Percentiles rank a stretch among this genome's conserved stretches.
Evolutionary conservation across 2,888 invertebrate species (phyloP).

Genomic region (Saturnia pavonia): DNA sequence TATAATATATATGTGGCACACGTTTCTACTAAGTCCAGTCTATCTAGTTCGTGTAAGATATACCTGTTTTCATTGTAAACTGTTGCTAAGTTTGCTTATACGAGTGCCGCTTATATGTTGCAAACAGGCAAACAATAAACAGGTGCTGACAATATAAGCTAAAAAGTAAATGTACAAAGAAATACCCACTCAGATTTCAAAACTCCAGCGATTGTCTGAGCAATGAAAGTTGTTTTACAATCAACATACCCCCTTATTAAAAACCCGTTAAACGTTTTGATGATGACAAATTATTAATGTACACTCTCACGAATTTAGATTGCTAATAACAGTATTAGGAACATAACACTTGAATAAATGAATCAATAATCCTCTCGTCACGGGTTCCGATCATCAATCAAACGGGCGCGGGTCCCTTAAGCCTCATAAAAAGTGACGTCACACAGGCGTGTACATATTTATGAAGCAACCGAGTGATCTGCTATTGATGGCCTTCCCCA

Average conservation of each 20-base stretch:
- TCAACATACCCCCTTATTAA: neutral
- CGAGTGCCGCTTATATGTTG: too few species aligned
- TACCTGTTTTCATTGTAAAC: neutral
- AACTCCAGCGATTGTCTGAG: neutral
- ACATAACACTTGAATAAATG: conserved; percentile 56
- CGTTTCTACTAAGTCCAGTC: neutral
- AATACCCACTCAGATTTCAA: neutral
- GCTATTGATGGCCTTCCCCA: conserved; percentile 67
- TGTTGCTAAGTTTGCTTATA: neutral
- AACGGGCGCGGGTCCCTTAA: conserved; percentile 48
- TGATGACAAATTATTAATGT: conserved; percentile 6
- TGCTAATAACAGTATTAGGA: conserved; percentile 43
- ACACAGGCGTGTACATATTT: conserved; percentile 75
- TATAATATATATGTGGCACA: too few species aligned
- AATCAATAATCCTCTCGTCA: conserved; percentile 64
- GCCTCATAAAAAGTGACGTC: conserved; percentile 70
- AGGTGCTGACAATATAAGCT: too few species aligned
- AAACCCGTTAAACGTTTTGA: conserved; percentile 1
- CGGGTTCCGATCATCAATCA: conserved; percentile 58
- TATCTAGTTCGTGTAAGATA: neutral
- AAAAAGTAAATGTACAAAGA: too few species aligned
- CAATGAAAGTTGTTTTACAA: neutral
- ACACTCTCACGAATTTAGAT: neutral
- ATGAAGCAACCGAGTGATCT: conserved; percentile 73
- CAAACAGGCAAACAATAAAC: too few species aligned